Conservation (phyloP, 2,113 vertebrate species). For the Orthonyx spaldingii region DNA sequence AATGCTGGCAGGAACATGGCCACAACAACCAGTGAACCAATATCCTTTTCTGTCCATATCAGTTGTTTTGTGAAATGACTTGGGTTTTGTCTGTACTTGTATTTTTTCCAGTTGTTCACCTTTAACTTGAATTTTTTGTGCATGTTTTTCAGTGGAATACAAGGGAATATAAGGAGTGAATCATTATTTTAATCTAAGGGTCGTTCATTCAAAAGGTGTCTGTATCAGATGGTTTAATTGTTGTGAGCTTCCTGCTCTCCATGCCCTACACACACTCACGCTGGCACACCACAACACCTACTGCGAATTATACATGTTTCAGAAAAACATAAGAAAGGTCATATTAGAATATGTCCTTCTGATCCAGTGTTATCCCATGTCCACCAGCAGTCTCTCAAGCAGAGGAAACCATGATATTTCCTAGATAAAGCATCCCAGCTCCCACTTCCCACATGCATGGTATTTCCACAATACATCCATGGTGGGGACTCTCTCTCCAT, state of each 20-base stretch:
- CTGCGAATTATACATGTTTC: fast-evolving
- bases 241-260: not conserved
- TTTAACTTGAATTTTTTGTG: not conserved
- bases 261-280: not conserved
- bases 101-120: not conserved
- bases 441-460: fast-evolving
- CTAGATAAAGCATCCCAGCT: not conserved
- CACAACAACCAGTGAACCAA: not conserved
- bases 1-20: not conserved
- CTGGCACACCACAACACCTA: not conserved
- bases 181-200: not conserved
- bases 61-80: not conserved
- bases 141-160: not conserved
- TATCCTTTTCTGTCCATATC: not conserved
- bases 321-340: not conserved
- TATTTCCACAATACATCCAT: not conserved
- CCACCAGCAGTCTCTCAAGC: not conserved
- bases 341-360: not conserved
- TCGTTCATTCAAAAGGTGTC: not conserved
- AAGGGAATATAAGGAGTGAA: not conserved
- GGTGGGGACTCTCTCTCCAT: not conserved
- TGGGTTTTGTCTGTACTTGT: not conserved
- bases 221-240: not conserved
- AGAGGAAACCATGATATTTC: not conserved
- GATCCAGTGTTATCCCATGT: not conserved